Conservation (phyloP, 1,140 invertebrate genomes). For the Dufourea novaeangliae region DNA sequence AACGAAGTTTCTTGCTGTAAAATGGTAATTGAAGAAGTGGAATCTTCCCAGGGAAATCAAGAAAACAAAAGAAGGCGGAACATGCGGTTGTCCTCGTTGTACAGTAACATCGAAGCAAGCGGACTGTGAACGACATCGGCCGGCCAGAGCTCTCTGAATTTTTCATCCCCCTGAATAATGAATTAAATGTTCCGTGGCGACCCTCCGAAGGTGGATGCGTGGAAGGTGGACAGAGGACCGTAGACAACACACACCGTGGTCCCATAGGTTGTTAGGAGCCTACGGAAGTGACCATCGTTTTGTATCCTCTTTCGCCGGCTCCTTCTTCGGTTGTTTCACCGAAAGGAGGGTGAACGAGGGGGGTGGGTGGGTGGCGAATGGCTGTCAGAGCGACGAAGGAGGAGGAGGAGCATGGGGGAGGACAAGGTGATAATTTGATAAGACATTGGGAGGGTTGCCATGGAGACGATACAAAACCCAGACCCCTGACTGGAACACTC, state of each 20-base stretch:
- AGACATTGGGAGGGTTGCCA: constrained; percentile 81
- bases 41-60: background rate
- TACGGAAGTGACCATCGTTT: constrained; percentile 76
- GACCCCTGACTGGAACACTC: constrained; percentile 67
- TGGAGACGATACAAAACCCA: constrained; percentile 78
- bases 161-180: constrained; percentile 80
- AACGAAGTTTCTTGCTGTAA: too few species aligned
- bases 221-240: constrained; percentile 57
- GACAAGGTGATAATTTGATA: constrained; percentile 82
- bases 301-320: constrained; percentile 73
- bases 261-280: constrained; percentile 74
- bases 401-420: constrained; percentile 64
- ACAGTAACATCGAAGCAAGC: constrained; percentile 33
- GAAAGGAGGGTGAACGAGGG: constrained; percentile 40
- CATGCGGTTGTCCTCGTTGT: constrained; percentile 24
- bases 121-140: constrained; percentile 33
- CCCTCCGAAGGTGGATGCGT: constrained; percentile 57
- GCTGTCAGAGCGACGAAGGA: constrained; percentile 49
- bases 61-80: background rate
- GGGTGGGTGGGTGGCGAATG: constrained; percentile 37
- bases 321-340: constrained; percentile 58
- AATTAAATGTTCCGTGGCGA: constrained; percentile 79
- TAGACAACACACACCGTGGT: constrained; percentile 43
- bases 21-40: background rate
- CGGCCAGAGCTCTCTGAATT: constrained; percentile 69